Evolutionary conservation across 1,140 invertebrate species (phyloP), one percentile per base, ranked within the genome.

Genomic region (Aleiodes sp.): DNA sequence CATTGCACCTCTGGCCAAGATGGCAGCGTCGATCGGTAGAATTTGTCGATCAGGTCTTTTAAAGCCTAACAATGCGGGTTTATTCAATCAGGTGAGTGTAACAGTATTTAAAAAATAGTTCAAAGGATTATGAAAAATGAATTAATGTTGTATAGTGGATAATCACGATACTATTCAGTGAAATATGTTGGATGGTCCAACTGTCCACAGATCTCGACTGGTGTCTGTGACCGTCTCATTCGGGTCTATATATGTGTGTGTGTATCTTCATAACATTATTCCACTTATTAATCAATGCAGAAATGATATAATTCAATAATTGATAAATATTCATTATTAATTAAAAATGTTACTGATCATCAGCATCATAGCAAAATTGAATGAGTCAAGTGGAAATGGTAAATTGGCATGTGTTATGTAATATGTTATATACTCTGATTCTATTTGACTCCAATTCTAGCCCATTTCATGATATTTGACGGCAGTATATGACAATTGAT

Each of bases 11-110:
- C 75, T 85, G 83, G 76, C 87, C 89, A 93, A 90, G 87, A 94
- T 94, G 93, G 92, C 93, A 90, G 92, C 92, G 81, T 89, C 90
- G 82, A 89, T 94, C 83, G 90, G 92, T 88, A 90, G 92, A 86
- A 90, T 94, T 91, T 93, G 90, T 88, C 91, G 92, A 87, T 90
- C 92, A 82, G 89, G 90, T 83, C 88, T 93, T 84, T 88, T 92
- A 80, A 92, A 90, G 88, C 83, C 88, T 76, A 88, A 82, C 78
- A 87, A 85, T 82, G 84, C 84, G 70, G 70, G 81, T 60, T 76
- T 85, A 70, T 77, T 86, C 43, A 83, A 80, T 72, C 88, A 90
- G 86, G 89, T 90, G 86, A 73, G 78, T 75, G 28, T 71, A 39
- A 56, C 2, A 67, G 7, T 67, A 8, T 21, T 2, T 52, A 24